These are phyloP conservation scores for Hirtodrosophila confusa DNA, from an alignment of 2,888 invertebrate species.

Conservation along the genomic window DNA sequence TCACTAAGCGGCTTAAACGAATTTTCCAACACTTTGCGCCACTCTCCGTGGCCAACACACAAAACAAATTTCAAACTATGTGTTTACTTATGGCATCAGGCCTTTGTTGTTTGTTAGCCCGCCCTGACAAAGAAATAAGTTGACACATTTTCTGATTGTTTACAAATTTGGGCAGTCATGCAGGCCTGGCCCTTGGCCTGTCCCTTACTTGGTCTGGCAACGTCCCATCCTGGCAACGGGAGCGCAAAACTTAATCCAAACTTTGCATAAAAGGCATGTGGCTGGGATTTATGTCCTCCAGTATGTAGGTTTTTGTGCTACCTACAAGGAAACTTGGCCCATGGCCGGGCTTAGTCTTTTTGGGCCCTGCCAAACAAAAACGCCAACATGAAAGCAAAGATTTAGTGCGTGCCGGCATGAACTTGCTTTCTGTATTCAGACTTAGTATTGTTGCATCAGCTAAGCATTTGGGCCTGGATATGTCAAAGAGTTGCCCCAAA, in stretches of 20 bases:
- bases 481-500: conserved; percentile 40
- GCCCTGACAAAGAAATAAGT: conserved; percentile 62
- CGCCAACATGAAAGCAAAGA: conserved; percentile 73
- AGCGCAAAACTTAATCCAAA: conserved; percentile 72
- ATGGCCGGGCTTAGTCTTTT: conserved; percentile 46
- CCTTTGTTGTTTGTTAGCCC: conserved; percentile 58
- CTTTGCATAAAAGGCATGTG: conserved; percentile 76
- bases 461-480: conserved; percentile 49
- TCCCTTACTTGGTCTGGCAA: conserved; percentile 14
- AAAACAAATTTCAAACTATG: conserved; percentile 74
- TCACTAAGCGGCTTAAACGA: conserved; percentile 72
- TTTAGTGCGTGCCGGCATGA: conserved; percentile 76
- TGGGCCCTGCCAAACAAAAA: conserved; percentile 55
- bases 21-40: conserved; percentile 57
- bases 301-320: conserved; percentile 50
- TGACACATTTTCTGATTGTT: conserved; percentile 77
- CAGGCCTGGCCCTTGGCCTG: conserved; percentile 18
- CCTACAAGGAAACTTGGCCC: conserved; percentile 56
- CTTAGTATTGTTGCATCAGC: conserved; percentile 54
- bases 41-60: background rate
- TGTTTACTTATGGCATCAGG: conserved; percentile 75
- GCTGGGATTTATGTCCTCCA: conserved; percentile 65
- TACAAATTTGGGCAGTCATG: conserved; percentile 73
- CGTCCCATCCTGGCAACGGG: conserved; percentile 21
- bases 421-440: conserved; percentile 50